These are phyloP conservation scores for Helicolenus hilgendorfi DNA, from an alignment of 2,797 vertebrate genomes.

Conservation along the genomic window DNA sequence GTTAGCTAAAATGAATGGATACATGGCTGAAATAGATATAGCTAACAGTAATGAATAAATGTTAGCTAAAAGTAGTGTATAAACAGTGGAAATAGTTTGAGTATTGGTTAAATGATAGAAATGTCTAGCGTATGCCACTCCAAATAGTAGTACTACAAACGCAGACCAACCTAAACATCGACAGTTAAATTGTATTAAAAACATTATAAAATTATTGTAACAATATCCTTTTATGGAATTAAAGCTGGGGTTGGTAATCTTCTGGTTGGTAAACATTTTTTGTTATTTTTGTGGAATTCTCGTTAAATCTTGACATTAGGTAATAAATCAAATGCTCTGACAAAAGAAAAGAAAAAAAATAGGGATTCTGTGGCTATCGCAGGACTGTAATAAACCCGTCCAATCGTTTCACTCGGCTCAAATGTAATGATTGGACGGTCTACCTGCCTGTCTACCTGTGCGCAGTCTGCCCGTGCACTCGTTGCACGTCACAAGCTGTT, in stretches of 20 bases:
- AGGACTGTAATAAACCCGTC: too few relatives aligned
- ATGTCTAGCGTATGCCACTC: background rate
- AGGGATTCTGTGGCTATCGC: too few relatives aligned
- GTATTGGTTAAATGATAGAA: background rate
- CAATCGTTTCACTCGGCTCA: too few relatives aligned
- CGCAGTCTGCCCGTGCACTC: too few relatives aligned
- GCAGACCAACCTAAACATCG: background rate
- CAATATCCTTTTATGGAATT: background rate
- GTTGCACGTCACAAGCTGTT: too few relatives aligned
- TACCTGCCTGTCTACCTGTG: too few relatives aligned
- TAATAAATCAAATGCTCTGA: too few relatives aligned
- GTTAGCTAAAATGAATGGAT: background rate
- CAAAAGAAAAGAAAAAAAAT: too few relatives aligned
- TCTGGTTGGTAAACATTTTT: fast-evolving
- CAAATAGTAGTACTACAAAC: background rate
- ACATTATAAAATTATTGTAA: background rate
- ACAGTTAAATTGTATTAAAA: background rate
- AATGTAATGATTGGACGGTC: too few relatives aligned
- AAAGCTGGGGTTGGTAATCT: too few relatives aligned
- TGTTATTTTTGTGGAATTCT: too few relatives aligned
- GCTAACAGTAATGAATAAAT: background rate
- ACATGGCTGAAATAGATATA: background rate
- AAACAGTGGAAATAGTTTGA: background rate
- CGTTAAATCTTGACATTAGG: too few relatives aligned
- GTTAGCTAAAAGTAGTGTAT: background rate